These are phyloP conservation scores for Piscicola geometra DNA, from an alignment of 2,888 invertebrate genomes.

Conservation along the genomic window DNA sequence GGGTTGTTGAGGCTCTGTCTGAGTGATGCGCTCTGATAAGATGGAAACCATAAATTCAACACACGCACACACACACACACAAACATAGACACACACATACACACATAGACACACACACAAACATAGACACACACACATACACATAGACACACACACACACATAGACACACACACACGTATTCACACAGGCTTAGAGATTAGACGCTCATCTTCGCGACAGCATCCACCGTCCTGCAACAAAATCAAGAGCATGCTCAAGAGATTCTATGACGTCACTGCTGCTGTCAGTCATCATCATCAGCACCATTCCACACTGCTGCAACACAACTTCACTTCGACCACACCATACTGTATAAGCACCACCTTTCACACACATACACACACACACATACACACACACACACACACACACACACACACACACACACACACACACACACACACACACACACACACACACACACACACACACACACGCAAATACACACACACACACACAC, in stretches of 20 bases:
- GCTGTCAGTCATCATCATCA: conserved; percentile 18
- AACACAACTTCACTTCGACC: no score
- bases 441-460: neutral
- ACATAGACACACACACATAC: no score
- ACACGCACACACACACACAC: neutral
- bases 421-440: neutral
- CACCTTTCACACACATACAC: no score
- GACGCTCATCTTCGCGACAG: conserved; percentile 1
- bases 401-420: conserved; percentile 4
- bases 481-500: neutral
- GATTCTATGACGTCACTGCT: conserved; percentile 25
- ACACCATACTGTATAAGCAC: no score
- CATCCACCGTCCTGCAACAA: conserved; percentile 8
- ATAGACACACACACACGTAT: no score
- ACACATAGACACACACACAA: no score
- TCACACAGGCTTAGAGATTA: conserved; percentile 12
- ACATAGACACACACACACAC: no score
- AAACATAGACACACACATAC: no score
- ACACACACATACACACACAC: conserved; percentile 15
- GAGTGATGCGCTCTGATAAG: neutral
- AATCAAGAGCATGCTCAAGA: conserved; percentile 24
- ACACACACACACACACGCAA: neutral
- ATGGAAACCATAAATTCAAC: neutral
- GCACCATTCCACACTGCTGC: no score
- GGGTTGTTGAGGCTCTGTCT: no score